A percentile compares a stretch with the other conserved stretches of the same genome.
Evolutionary conservation across 2,888 invertebrate genomes (phyloP).

Genomic region (Platycnemis pennipes): DNA sequence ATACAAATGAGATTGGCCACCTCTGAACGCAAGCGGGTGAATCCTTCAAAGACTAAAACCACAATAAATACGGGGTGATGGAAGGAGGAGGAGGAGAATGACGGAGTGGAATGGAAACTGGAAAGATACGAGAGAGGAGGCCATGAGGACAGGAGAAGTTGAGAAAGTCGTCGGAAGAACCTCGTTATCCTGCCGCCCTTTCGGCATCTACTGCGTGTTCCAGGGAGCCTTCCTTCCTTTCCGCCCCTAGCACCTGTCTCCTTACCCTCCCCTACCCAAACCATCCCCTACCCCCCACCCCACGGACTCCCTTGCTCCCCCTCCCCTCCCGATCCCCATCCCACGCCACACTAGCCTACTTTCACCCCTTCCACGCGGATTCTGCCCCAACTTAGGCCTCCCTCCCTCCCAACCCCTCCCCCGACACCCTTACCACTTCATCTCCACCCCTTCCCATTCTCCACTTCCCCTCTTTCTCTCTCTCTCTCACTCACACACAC

Average conservation of each 20-base stretch:
- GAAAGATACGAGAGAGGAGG: neutral
- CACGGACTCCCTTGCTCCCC: no score
- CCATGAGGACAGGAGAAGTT: neutral
- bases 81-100: neutral
- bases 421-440: neutral
- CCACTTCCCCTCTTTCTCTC: neutral
- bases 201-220: conserved; percentile 8
- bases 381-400: neutral
- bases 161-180: neutral
- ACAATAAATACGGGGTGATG: neutral
- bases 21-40: neutral
- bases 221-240: neutral
- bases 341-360: conserved; percentile 67
- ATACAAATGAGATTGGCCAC: neutral
- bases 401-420: neutral
- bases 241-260: conserved; percentile 51
- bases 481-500: neutral
- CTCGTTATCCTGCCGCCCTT: conserved; percentile 30
- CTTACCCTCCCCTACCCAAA: conserved; percentile 28
- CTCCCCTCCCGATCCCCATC: conserved; percentile 21
- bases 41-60: neutral
- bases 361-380: conserved; percentile 57
- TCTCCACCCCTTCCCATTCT: neutral
- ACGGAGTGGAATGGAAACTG: neutral
- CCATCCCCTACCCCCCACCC: neutral